Evolutionary conservation across 1,140 invertebrate species (phyloP).

Genomic region (Adelges cooleyi): DNA sequence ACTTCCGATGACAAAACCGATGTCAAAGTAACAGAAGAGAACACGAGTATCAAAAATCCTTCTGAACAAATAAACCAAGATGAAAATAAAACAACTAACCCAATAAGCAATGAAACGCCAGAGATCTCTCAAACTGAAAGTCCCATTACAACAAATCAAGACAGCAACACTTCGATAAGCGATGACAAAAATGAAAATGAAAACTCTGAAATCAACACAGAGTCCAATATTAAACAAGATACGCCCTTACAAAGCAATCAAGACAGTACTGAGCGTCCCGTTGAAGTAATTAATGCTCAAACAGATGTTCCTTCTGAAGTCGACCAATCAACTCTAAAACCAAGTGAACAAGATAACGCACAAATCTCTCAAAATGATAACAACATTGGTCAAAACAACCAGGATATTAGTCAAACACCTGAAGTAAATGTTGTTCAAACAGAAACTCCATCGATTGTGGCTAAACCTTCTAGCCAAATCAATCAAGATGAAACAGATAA

Average conservation of each 20-base stretch:
- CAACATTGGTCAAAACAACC: neutral
- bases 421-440: neutral
- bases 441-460: neutral
- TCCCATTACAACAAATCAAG: neutral
- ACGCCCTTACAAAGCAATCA: neutral
- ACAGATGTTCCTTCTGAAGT: neutral
- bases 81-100: neutral
- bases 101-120: neutral
- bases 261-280: neutral
- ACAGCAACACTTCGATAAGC: neutral
- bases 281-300: neutral
- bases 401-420: neutral
- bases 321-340: too few species aligned
- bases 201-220: neutral
- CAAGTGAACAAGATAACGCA: neutral
- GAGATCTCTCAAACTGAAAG: neutral
- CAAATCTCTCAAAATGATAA: neutral
- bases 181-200: neutral
- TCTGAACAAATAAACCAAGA: neutral
- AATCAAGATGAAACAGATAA: neutral
- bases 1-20: constrained; percentile 27
- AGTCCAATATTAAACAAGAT: neutral
- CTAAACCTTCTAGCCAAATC: neutral
- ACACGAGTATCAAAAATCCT: neutral
- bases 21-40: constrained; percentile 23